Base-by-base conservation (phyloP, 2,888 invertebrate species). In the Eustalomyia histrio region DNA sequence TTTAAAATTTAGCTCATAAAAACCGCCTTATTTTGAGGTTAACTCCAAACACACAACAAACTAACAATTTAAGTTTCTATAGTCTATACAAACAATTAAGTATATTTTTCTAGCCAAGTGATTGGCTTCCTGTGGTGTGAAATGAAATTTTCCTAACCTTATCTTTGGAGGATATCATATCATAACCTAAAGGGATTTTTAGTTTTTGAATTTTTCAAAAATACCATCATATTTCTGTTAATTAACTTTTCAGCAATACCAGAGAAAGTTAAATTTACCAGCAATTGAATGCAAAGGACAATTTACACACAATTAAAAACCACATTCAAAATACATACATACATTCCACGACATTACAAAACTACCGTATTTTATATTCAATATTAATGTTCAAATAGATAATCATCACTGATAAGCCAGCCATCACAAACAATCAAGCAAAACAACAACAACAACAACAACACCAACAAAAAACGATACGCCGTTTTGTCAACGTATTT, bases 231-330 rank as follows among this genome's bases (percentile, higher is more conserved):
- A 55, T 65, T 71, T 78, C 61, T 50, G 84, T 81, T 87, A 87
- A 87, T 87, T 87, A 86, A 87, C 84, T 84, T 80, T 83, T 79
- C 16, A 63, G 67, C 73, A 39, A 55, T 47, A 14, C 16, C 9
- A 65, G 33, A 33, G 35, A 17, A 67, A 33, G 2, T 57, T 29
- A 43, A 52, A 76, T 14, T 75, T 33, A 63, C 55, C 10, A 24
- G 57, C 12, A 17, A 33, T 12, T 57, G 17, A 50, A 17, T 14
- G 61, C 7, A 67, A 76, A 81, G 73, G 74, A 79, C 60, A 79
- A 83, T 83, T 84, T 80, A 82, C 83, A 85, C 84, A 85, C 87
- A 88, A 87, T 88, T 87, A 86, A 85, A 65, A 87, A 86, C 87
- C 87, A 82, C 87, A 87, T 83, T 85, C 82, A 85, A 86, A 24